These are phyloP conservation scores for Drosophila takahashii DNA, from an alignment of 1,140 invertebrate genomes.

Conservation along the genomic window DNA sequence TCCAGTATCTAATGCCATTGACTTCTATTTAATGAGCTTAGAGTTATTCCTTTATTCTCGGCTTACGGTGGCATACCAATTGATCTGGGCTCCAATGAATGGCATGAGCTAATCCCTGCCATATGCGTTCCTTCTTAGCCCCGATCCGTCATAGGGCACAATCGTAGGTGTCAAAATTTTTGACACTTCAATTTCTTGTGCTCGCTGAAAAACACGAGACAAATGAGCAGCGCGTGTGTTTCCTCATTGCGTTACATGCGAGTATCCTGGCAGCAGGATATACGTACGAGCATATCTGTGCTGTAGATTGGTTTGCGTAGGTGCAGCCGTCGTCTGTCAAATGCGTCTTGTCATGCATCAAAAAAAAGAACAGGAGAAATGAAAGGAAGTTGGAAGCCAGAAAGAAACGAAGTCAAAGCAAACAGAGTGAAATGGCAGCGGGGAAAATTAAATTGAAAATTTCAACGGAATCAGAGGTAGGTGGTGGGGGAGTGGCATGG, in stretches of 20 bases:
- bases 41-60: background rate
- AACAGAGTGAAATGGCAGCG: conserved; percentile 72
- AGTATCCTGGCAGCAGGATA: conserved; percentile 24
- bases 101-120: conserved; percentile 32
- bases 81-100: conserved; percentile 22
- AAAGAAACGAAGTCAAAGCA: conserved; percentile 70
- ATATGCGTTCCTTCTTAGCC: conserved; percentile 52
- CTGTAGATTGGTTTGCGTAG: conserved; percentile 50
- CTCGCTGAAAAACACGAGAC: conserved; percentile 43
- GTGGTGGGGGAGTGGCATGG: background rate
- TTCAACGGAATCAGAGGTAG: conserved; percentile 50
- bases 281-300: conserved; percentile 7
- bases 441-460: conserved; percentile 82
- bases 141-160: conserved; percentile 75
- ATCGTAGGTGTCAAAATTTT: conserved; percentile 76
- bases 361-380: conserved; percentile 42
- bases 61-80: conserved; percentile 3
- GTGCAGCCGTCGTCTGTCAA: conserved; percentile 74
- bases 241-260: conserved; percentile 45
- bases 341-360: conserved; percentile 76
- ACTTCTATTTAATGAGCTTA: conserved; percentile 13
- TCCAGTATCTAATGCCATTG: background rate
- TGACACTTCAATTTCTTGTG: conserved; percentile 80
- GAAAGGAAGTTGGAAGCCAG: conserved; percentile 33
- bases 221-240: conserved; percentile 72